Evolutionary conservation across 2,888 invertebrate species (phyloP), one percentile per base, ranked within the genome.

Genomic region (Parnassius mnemosyne): DNA sequence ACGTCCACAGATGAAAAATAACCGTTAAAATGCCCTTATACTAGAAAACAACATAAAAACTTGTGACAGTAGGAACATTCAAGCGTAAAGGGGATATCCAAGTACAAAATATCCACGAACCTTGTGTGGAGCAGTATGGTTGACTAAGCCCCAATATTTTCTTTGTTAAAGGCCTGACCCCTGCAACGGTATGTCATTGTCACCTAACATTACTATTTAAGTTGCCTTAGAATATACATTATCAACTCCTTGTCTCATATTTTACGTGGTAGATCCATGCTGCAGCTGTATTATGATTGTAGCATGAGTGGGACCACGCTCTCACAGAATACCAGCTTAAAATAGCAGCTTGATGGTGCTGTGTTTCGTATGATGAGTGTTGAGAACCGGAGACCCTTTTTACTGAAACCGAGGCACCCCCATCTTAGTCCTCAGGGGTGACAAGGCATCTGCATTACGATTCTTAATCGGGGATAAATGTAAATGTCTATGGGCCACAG

Each of bases 91-190:
- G 44, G 25, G 12, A 25, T 20, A 13, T 41, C 10, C n/a, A n/a
- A 12, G 20, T 42, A 54, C 10, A 58, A 51, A 58, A 20, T 1
- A 34, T 10, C 9, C 34, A 13, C 61, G 43, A 62, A 62, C 61
- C 61, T 62, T 57, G 57, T 13, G 53, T 42, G 53, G 61, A 62
- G 61, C 61, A 53, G 61, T 62, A 62, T 2, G 61, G 61, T 47
- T 62, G 61, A 46, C 61, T 62, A 57, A 62, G 61, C 20, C 57
- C 57, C 61, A 62, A 57, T 53, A 62, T 49, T 62, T 62, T 62
- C 61, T 62, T 62, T 53, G 61, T 53, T 9, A 62, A 53, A 57
- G 61, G 61, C 43, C 49, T 62, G 53, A 25, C 49, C 61, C 61
- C 61, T 62, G 61, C 20, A 62, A 62, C 13, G 16, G 53, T 53